Base-by-base conservation (phyloP, 92 coral and sea anemone genomes). In the Zoanthus solanderi region DNA sequence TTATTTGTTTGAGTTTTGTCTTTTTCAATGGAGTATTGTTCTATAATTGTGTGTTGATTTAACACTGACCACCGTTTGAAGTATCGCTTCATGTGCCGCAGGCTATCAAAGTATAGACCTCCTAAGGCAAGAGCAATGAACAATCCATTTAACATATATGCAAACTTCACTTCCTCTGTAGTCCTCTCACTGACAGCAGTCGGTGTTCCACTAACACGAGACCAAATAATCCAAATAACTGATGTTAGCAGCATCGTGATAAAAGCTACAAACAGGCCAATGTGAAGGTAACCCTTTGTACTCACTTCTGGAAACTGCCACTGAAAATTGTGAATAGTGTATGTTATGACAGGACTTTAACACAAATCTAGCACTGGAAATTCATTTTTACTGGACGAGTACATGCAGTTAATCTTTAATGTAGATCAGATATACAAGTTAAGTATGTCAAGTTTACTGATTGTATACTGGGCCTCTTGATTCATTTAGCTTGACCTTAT, bases 241-340 rank as follows among this genome's bases (percentile, higher is more conserved):
- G 98, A 97, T 23, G 98, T 94, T 60, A 97, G 92, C 14, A 97
- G 94, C 99, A 95, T 97, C 79, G 98, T 93, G 13, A 94, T 87
- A 80, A 97, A 97, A 72, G 97, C 99, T 50, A 93, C 75, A 50
- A 97, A 97, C 71, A 97, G 91, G 67, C 94, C 96, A 71, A 97
- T 89, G 63, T 97, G 98, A 1, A 95, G 94, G 97, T 98, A 97
- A 32, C 99, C 99, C 85, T 97, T 97, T 6, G 99, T 94, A 76
- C 99, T 96, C 16, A 97, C 93, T 84, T 93, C 94, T 47, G 99
- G 99, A 50, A 97, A 95, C 60, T 89, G 91, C 99, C 99, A 97
- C 98, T 96, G 78, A 18, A 28, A 12, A 84, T 50, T 37, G 42
- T 37, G 42, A 37, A 37, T 37, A 37, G 42, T 37, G 4, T 37